phyloP scores from a whole-genome alignment of 2,797 vertebrate species.

The Diplodus puntazzo region DNA sequence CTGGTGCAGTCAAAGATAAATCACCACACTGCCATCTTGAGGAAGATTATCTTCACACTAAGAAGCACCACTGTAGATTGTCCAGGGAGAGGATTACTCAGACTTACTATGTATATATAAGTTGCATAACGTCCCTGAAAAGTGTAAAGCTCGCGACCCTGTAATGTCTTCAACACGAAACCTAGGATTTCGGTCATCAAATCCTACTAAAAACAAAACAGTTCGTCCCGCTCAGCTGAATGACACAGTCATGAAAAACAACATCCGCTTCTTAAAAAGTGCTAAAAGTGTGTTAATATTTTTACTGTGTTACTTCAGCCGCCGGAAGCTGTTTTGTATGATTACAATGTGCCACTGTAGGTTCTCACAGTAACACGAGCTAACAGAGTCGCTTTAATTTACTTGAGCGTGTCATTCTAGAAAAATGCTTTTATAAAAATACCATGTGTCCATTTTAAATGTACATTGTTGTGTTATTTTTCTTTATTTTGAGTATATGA shows the following conservation, averaged over 20 bases:
- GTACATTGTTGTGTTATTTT: slow-evolving; percentile 43
- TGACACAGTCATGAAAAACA: slow-evolving; percentile 32
- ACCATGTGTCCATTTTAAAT: slow-evolving; percentile 53
- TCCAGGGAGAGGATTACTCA: slow-evolving; percentile 51
- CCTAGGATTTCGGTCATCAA: slow-evolving; percentile 24
- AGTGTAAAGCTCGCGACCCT: slow-evolving; percentile 32
- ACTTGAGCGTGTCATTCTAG: slow-evolving; percentile 50
- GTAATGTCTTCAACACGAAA: slow-evolving; percentile 32
- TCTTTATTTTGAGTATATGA: slow-evolving; percentile 28
- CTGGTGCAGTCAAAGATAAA: slow-evolving; percentile 36
- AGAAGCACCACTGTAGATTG: slow-evolving; percentile 48
- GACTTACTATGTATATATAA: slow-evolving; percentile 55
- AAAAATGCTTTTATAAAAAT: slow-evolving; percentile 73
- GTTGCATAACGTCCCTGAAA: slow-evolving; percentile 60
- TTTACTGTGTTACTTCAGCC: slow-evolving; percentile 59
- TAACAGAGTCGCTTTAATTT: slow-evolving; percentile 56
- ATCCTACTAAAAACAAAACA: slow-evolving; percentile 19
- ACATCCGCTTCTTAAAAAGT: slow-evolving; percentile 60
- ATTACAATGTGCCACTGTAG: slow-evolving; percentile 81
- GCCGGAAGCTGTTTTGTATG: slow-evolving; percentile 71
- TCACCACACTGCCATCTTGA: slow-evolving; percentile 79
- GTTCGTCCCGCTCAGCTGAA: slow-evolving; percentile 48
- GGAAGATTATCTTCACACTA: slow-evolving; percentile 67
- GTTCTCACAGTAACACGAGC: slow-evolving; percentile 62
- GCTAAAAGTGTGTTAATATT: slow-evolving; percentile 70